phyloP scores from a whole-genome alignment of 2,888 invertebrate species.

The Cataglyphis livida region DNA sequence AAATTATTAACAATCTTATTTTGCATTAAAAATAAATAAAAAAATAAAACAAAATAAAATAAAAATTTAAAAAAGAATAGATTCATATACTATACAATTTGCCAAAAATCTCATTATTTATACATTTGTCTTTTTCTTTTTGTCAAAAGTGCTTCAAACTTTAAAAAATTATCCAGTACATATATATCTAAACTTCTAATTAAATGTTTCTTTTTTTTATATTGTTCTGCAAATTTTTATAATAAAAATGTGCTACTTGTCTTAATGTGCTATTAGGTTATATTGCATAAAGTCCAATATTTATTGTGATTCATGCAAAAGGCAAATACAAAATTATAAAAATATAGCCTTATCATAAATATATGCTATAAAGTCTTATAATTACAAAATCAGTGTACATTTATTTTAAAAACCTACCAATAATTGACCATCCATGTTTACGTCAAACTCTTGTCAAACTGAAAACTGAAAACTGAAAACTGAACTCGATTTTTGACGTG shows the following conservation, averaged over 20 bases:
- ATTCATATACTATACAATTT: constrained; percentile 31
- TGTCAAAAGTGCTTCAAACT: not conserved
- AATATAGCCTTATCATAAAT: not conserved
- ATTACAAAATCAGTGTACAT: not conserved
- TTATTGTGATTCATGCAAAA: constrained; percentile 70
- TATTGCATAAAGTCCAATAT: constrained; percentile 66
- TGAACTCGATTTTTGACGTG: constrained; percentile 59
- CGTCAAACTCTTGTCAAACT: constrained; percentile 59
- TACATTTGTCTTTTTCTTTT: not conserved
- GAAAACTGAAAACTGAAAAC: constrained; percentile 35
- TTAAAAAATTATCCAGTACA: not conserved
- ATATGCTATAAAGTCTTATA: not conserved
- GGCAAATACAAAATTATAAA: constrained; percentile 3
- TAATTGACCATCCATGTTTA: constrained; percentile 81
- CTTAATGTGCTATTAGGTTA: constrained; percentile 70
- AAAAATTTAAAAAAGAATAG: constrained; percentile 56
- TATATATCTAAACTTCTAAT: not conserved
- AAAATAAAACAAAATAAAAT: constrained; percentile 38
- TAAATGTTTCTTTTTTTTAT: not conserved
- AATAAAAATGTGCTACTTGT: not conserved
- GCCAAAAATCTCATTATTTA: not conserved
- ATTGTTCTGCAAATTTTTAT: not conserved
- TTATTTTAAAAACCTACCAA: constrained; percentile 76
- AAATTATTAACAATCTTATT: not conserved
- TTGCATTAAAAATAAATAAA: not conserved